Evolutionary conservation across 1,140 invertebrate species (phyloP), one percentile per base, ranked within the genome.

Genomic region (Drosophila watanabei): DNA sequence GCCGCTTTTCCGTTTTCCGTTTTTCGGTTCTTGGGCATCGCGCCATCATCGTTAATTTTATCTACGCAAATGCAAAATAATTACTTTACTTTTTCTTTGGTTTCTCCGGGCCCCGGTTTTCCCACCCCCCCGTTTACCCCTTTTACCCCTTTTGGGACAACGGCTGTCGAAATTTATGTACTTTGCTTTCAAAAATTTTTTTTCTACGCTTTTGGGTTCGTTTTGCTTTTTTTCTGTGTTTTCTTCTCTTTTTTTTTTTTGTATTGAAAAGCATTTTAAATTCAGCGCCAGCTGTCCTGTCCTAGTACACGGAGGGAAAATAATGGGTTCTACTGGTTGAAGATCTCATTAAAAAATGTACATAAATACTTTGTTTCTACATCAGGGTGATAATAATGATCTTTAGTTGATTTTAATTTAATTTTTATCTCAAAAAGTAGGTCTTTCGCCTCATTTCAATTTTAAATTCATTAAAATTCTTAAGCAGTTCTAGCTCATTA

Each of bases 41-140:
- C 28, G 63, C 79, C 84, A 88, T 87, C 83, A 88, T 87, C 84
- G 84, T 88, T 88, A 88, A 88, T 88, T 88, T 88, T 89, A 89
- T 89, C 85, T 89, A 89, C 81, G 85, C 85, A 89, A 89, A 89
- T 89, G 85, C 85, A 89, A 89, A 89, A 89, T 89, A 89, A 89
- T 89, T 89, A 89, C 85, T 89, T 89, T 89, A 89, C 85, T 89
- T 88, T 89, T 88, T 89, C 84, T 88, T 89, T 89, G 85, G 80
- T 89, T 88, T 82, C 59, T 11, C 24, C 20, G 28, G 20, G 2
- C 14, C 37, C 54, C 8, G 30, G 8, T 16, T 2, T 9, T 30
- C 66, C 62, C 54, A 39, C 13, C 61, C 51, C 39, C 39, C 2
- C 56, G 37, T 46, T 45, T 49, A 35, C 24, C 2, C 56, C 37